These are phyloP conservation scores for Parapsyche elsis DNA, from an alignment of 1,140 invertebrate genomes.

Conservation along the genomic window DNA sequence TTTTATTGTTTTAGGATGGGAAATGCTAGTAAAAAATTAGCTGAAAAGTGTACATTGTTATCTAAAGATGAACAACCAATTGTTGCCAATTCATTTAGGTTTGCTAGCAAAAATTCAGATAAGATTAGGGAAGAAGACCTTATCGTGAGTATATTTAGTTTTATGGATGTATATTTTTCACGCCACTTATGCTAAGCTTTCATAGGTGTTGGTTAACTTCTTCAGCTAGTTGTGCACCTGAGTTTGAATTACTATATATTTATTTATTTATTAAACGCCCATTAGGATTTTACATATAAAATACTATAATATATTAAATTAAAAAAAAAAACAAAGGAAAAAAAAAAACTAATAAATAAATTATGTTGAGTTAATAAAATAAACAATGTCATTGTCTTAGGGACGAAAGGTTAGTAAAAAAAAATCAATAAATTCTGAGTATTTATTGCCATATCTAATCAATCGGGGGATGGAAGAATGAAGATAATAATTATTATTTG, in stretches of 20 bases:
- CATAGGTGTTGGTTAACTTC: neutral
- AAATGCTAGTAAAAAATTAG: slow-evolving; percentile 72
- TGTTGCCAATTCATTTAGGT: slow-evolving; percentile 69
- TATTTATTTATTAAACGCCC: too few relatives aligned
- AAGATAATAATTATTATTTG: too few relatives aligned
- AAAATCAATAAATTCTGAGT: too few relatives aligned
- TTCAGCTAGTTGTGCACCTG: neutral
- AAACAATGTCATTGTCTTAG: too few relatives aligned
- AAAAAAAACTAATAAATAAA: too few relatives aligned
- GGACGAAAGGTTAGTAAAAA: too few relatives aligned
- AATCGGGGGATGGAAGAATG: too few relatives aligned
- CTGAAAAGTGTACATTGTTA: slow-evolving; percentile 71
- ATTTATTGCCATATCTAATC: too few relatives aligned
- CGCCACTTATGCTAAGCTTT: neutral
- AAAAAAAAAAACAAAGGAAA: too few relatives aligned
- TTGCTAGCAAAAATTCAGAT: slow-evolving; percentile 71
- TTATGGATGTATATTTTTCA: neutral
- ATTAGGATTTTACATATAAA: too few relatives aligned
- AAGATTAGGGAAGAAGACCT: slow-evolving; percentile 72
- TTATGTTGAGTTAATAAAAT: too few relatives aligned
- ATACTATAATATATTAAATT: too few relatives aligned
- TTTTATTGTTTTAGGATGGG: slow-evolving; percentile 61
- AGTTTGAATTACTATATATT: neutral
- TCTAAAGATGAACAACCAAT: slow-evolving; percentile 72
- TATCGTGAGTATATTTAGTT: slow-evolving; percentile 67